Evolutionary conservation across 2,888 invertebrate species (phyloP).

Genomic region (Ochlodes sylvanus): DNA sequence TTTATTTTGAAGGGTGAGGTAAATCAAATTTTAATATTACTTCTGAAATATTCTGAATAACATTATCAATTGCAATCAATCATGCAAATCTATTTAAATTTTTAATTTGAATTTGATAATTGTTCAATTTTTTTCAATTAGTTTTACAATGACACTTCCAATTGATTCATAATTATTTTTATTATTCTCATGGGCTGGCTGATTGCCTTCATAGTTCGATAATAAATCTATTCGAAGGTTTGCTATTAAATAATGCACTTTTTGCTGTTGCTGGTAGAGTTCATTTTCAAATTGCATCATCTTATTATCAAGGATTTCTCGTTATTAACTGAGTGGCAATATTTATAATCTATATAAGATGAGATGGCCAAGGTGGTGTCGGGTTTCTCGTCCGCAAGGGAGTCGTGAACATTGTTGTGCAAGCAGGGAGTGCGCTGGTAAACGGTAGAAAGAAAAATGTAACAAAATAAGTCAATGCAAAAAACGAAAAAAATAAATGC

Average conservation of each 20-base stretch:
- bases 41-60: no score
- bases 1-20: no score
- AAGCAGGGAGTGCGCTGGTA: no score
- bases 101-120: no score
- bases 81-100: no score
- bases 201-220: not conserved
- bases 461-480: not conserved
- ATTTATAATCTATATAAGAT: constrained; percentile 7
- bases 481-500: not conserved
- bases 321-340: constrained; percentile 21
- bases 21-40: no score
- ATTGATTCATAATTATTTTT: not conserved
- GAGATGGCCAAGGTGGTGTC: not conserved
- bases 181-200: not conserved
- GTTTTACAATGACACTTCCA: not conserved
- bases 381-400: not conserved
- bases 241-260: not conserved
- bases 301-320: constrained; percentile 1
- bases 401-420: no score
- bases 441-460: no score
- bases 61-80: no score
- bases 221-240: not conserved
- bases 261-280: not conserved
- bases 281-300: not conserved
- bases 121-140: not conserved